A percentile compares a stretch with the other conserved stretches of the same genome.
Conservation (phyloP, 2,888 invertebrate genomes). For the Luperina nickerlii region DNA sequence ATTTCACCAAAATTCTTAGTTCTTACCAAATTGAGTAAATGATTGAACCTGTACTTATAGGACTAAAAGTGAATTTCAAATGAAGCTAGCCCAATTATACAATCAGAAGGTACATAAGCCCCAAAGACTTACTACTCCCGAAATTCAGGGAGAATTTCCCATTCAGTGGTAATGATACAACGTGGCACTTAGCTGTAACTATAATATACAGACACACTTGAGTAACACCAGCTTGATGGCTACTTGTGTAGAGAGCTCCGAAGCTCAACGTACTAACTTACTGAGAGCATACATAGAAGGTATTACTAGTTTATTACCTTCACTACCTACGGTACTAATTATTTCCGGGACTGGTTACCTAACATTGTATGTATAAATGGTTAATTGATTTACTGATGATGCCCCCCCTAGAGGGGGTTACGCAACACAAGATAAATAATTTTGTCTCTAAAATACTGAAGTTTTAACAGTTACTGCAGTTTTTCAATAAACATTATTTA, state of each 20-base stretch:
- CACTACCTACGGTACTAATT: slow-evolving; percentile 12
- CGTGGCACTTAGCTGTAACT: slow-evolving; percentile 57
- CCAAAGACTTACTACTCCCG: slow-evolving; percentile 24
- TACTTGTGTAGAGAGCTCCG: slow-evolving; percentile 59
- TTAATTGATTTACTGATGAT: neutral
- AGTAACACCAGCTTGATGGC: slow-evolving; percentile 59
- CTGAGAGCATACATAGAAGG: slow-evolving; percentile 42
- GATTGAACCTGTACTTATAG: neutral
- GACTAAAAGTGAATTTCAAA: slow-evolving; percentile 5
- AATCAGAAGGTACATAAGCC: neutral
- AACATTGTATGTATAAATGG: neutral
- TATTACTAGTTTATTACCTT: slow-evolving; percentile 41
- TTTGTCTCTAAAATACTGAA: neutral
- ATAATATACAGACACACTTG: slow-evolving; percentile 57
- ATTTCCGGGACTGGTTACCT: neutral
- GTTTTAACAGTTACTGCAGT: neutral
- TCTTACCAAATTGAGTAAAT: neutral
- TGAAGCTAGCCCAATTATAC: neutral
- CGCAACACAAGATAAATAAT: neutral
- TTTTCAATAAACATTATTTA: neutral
- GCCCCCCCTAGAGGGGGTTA: neutral
- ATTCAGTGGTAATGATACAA: slow-evolving; percentile 43
- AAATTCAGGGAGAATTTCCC: slow-evolving; percentile 53
- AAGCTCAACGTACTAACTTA: slow-evolving; percentile 50
- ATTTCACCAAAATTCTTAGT: neutral